Conservation (phyloP, 2,797 vertebrate species). For the Austrolebias charrua region DNA sequence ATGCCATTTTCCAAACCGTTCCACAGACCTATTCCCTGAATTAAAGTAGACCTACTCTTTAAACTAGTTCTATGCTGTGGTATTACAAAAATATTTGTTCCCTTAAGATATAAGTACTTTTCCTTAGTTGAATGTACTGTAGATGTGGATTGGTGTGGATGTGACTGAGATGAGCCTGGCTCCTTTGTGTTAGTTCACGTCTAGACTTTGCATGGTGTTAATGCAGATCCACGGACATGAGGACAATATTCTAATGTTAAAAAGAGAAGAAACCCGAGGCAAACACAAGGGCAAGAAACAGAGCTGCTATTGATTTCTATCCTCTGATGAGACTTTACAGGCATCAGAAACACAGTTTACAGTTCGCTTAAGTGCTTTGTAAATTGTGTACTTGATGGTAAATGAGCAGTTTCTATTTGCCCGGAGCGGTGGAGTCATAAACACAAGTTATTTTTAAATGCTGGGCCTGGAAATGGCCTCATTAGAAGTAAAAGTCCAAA, state of each 20-base stretch:
- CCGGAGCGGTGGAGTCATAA: constrained; percentile 60
- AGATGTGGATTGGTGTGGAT: constrained; percentile 22
- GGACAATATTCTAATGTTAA: constrained; percentile 53
- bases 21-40: too few relatives aligned
- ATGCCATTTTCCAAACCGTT: too few relatives aligned
- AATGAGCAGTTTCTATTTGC: constrained; percentile 74
- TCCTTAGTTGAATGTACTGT: constrained; percentile 35
- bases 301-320: constrained; percentile 71
- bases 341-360: constrained; percentile 71
- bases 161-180: constrained; percentile 21
- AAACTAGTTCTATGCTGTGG: too few relatives aligned
- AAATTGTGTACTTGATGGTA: constrained; percentile 69
- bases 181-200: constrained; percentile 6
- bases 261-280: constrained; percentile 54
- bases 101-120: too few relatives aligned
- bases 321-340: constrained; percentile 63
- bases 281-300: constrained; percentile 62
- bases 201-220: constrained; percentile 5
- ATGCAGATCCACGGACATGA: constrained; percentile 34
- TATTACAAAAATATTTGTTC: too few relatives aligned
- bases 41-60: too few relatives aligned
- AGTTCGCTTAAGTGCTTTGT: constrained; percentile 78
- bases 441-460: constrained; percentile 75
- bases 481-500: constrained; percentile 44
- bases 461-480: constrained; percentile 48